Conservation (phyloP, 1,140 invertebrate species). For the Tetraneura akinire region DNA sequence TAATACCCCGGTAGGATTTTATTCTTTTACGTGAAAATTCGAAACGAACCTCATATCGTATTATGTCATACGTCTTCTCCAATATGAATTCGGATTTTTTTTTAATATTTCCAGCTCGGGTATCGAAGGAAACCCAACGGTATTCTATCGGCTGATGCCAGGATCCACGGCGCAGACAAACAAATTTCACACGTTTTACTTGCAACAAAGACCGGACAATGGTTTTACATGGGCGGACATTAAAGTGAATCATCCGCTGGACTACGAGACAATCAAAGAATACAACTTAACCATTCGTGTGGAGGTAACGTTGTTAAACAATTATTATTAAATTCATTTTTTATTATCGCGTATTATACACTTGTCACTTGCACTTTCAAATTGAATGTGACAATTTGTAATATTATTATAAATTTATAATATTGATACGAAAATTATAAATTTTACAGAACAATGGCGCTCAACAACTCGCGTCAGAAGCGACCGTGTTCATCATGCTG, state of each 20-base stretch:
- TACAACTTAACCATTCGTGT: conserved; percentile 95
- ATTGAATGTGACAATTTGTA: no score
- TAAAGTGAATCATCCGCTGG: conserved; percentile 92
- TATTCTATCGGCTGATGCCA: conserved; percentile 92
- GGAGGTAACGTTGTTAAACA: conserved; percentile 67
- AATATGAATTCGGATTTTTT: not conserved
- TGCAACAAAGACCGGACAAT: conserved; percentile 87
- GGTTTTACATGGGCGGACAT: conserved; percentile 91
- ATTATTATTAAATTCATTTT: no score
- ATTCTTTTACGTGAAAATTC: not conserved
- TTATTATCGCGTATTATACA: no score
- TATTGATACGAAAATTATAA: no score
- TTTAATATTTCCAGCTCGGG: conserved; percentile 72
- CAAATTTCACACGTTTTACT: conserved; percentile 92
- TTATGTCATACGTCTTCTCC: not conserved
- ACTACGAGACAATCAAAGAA: conserved; percentile 93
- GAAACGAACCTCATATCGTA: no score
- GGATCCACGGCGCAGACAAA: conserved; percentile 93
- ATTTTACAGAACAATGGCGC: conserved; percentile 84
- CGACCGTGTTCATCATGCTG: conserved; percentile 88
- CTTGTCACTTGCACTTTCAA: no score
- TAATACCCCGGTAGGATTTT: no score
- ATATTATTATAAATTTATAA: no score
- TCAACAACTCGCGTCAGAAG: conserved; percentile 90
- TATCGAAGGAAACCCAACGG: conserved; percentile 91